A percentile compares a stretch with the other conserved stretches of the same genome.
Evolutionary conservation across 1,140 invertebrate genomes (phyloP).

Genomic region (Phthorimaea operculella): DNA sequence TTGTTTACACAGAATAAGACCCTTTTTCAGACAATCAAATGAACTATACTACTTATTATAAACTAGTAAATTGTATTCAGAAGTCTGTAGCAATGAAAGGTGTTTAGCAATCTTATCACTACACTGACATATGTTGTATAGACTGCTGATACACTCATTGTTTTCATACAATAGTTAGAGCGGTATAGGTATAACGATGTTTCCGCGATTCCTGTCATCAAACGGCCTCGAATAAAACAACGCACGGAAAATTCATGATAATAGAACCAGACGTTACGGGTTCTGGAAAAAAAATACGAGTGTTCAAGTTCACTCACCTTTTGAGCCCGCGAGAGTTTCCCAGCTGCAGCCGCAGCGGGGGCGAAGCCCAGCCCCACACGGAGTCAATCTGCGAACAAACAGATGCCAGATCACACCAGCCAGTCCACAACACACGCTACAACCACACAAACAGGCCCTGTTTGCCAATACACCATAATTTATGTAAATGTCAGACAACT

Average conservation of each 20-base stretch:
- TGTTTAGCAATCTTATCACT: slow-evolving; percentile 1
- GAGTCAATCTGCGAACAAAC: slow-evolving; percentile 79
- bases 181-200: background rate
- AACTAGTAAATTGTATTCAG: too few species aligned
- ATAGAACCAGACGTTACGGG: background rate
- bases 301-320: slow-evolving; percentile 51
- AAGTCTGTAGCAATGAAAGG: background rate
- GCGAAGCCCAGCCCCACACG: slow-evolving; percentile 92
- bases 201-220: background rate
- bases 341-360: slow-evolving; percentile 86
- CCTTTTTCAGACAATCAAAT: too few species aligned
- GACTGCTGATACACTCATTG: background rate
- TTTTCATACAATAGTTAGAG: slow-evolving; percentile 3
- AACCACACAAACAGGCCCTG: slow-evolving; percentile 17
- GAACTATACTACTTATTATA: too few species aligned
- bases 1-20: too few species aligned
- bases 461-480: slow-evolving; percentile 35
- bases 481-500: slow-evolving; percentile 53
- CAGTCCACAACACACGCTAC: slow-evolving; percentile 11
- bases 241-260: background rate
- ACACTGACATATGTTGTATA: background rate
- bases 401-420: slow-evolving; percentile 21
- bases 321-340: slow-evolving; percentile 72
- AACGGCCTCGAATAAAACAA: background rate
- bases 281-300: slow-evolving; percentile 1